phyloP scores from a whole-genome alignment of 35 echinoderm and acorn worm species.

The Apostichopus parvimensis region DNA sequence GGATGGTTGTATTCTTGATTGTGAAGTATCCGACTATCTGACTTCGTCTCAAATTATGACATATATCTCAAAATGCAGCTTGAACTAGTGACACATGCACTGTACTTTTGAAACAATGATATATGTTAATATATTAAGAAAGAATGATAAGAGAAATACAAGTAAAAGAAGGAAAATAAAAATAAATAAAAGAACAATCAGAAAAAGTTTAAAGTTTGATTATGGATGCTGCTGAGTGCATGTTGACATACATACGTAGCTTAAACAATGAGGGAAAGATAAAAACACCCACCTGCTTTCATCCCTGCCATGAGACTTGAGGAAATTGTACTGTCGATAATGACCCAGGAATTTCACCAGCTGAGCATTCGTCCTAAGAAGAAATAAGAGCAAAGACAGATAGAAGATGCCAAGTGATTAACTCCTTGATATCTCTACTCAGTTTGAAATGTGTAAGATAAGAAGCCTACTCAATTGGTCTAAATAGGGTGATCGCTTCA shows the following conservation, averaged over 20 bases:
- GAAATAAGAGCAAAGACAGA: slow-evolving; percentile 12
- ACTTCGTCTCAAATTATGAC: too few species aligned
- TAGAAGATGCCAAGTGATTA: background rate
- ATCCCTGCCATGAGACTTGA: slow-evolving; percentile 96
- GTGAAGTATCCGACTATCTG: too few species aligned
- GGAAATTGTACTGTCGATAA: slow-evolving; percentile 84
- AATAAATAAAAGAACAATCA: too few species aligned
- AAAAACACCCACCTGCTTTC: slow-evolving; percentile 76
- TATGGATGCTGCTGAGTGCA: too few species aligned
- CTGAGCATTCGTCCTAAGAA: slow-evolving; percentile 89
- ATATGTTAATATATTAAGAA: too few species aligned
- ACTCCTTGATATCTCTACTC: slow-evolving; percentile 4
- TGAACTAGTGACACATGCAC: too few species aligned
- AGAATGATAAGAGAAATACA: too few species aligned
- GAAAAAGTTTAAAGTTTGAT: too few species aligned
- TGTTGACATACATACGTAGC: too few species aligned
- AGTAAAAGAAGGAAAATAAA: too few species aligned
- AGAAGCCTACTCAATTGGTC: background rate
- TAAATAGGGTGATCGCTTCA: background rate
- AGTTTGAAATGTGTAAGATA: slow-evolving; percentile 20
- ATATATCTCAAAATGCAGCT: background rate
- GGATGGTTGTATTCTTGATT: too few species aligned
- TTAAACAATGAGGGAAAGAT: background rate
- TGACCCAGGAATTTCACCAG: slow-evolving; percentile 78
- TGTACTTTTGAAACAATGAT: too few species aligned